phyloP scores from a whole-genome alignment of 1,140 invertebrate species.

The Theocolax elegans region DNA sequence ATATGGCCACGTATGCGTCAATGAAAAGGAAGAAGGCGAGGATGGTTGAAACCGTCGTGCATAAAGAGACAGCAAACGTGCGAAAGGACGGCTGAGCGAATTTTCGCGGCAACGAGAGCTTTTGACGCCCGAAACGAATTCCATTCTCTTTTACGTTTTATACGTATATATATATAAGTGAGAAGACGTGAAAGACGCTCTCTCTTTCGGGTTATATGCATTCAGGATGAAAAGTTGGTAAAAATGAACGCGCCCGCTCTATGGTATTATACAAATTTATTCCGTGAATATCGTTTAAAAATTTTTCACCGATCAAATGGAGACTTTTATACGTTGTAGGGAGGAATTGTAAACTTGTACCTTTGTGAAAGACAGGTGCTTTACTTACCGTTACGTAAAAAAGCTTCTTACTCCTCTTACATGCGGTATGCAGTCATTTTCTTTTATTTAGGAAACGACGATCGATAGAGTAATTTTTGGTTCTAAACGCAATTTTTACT shows the following conservation, averaged over 20 bases:
- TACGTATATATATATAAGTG: too few species aligned
- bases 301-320: neutral
- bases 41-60: neutral
- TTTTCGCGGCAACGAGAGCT: constrained; percentile 38
- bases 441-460: too few species aligned
- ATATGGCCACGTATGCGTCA: too few species aligned
- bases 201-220: too few species aligned
- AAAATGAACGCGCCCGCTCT: neutral
- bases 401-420: too few species aligned
- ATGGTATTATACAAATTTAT: constrained; percentile 34
- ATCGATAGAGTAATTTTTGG: too few species aligned
- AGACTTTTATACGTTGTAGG: neutral
- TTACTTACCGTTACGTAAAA: too few species aligned
- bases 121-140: constrained; percentile 46
- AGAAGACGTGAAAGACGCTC: neutral
- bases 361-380: neutral
- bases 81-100: neutral
- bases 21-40: too few species aligned
- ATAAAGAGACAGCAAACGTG: constrained; percentile 20
- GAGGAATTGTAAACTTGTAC: too few species aligned
- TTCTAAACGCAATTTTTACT: too few species aligned
- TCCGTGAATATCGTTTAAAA: constrained; percentile 2
- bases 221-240: neutral
- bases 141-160: constrained; percentile 19
- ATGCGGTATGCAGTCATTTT: too few species aligned